Conservation (phyloP, 2,888 invertebrate genomes). For the Drosophila sordidapex region DNA sequence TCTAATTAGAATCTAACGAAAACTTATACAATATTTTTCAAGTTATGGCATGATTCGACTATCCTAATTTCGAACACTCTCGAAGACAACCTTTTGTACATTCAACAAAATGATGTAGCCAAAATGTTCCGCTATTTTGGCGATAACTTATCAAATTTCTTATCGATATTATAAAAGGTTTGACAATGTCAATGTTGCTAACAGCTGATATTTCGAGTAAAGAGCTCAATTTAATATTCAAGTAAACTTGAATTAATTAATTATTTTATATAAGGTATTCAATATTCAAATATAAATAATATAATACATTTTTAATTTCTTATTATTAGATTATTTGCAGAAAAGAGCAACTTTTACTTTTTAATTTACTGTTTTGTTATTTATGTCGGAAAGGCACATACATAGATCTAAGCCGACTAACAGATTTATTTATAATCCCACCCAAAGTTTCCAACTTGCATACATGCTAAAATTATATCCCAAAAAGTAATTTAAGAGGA, state of each 20-base stretch:
- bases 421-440: neutral
- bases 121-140: neutral
- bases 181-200: neutral
- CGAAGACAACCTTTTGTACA: neutral
- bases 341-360: neutral
- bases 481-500: neutral
- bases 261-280: neutral
- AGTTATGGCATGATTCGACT: neutral
- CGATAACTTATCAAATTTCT: too few relatives aligned
- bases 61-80: neutral
- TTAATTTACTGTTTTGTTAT: neutral
- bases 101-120: neutral
- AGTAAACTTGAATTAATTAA: neutral
- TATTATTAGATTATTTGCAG: neutral
- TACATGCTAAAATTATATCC: neutral
- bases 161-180: too few relatives aligned
- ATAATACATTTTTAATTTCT: neutral
- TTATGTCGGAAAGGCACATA: rapidly evolving
- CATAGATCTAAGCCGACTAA: neutral
- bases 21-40: rapidly evolving
- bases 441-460: neutral
- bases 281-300: neutral
- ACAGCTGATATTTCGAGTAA: neutral
- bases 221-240: neutral
- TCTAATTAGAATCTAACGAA: rapidly evolving